Evolutionary conservation across 2,113 vertebrate species (phyloP).

Genomic region (Zosterops pallidus): DNA sequence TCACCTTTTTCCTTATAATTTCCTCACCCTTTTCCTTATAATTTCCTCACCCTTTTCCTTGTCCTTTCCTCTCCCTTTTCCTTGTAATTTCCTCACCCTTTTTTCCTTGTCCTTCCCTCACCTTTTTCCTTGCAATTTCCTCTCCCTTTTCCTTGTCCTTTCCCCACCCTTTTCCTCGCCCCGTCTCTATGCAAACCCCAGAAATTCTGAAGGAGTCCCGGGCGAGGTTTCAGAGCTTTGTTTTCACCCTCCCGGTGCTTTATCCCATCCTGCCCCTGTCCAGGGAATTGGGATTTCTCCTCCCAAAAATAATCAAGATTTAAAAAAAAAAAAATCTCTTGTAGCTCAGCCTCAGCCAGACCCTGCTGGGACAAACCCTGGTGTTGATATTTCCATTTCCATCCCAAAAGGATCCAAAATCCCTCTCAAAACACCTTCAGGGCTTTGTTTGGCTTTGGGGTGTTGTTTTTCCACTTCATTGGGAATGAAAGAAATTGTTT

Average conservation of each 20-base stretch:
- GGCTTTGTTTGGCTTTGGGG: neutral
- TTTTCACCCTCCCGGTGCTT: neutral
- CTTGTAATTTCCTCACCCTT: neutral
- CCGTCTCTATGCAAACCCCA: neutral
- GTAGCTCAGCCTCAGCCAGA: neutral
- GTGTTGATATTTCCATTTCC: rapidly evolving
- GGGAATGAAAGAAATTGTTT: neutral
- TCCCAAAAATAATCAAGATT: neutral
- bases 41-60: neutral
- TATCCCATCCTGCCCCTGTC: neutral
- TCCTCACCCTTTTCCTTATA: no score
- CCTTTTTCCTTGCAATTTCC: neutral
- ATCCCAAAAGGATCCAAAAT: neutral
- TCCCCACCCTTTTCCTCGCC: neutral
- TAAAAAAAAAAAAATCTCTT: no score
- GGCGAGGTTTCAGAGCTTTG: neutral
- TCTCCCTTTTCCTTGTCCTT: no score
- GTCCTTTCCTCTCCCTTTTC: neutral
- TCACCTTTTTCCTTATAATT: no score
- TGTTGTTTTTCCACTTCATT: neutral
- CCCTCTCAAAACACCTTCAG: neutral
- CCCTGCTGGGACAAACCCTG: neutral
- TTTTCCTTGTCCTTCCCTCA: neutral
- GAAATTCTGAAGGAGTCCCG: rapidly evolving
- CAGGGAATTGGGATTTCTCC: rapidly evolving